A percentile compares a stretch with the other conserved stretches of the same genome.
phyloP scores from a whole-genome alignment of 1,140 invertebrate species.

The Saccostrea glomerata region DNA sequence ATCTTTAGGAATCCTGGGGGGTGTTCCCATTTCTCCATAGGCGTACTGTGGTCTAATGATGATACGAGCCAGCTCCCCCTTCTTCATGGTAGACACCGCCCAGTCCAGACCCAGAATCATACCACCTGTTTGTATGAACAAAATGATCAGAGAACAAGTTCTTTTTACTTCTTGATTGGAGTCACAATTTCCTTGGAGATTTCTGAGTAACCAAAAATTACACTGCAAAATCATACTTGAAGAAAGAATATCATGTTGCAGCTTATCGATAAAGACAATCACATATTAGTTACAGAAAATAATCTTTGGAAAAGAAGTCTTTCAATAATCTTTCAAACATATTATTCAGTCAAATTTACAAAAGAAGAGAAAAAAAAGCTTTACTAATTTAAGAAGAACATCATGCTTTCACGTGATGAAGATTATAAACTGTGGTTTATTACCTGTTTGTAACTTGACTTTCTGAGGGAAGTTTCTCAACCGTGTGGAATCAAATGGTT shows the following conservation, averaged over 20 bases:
- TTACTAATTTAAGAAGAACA: neutral
- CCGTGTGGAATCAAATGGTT: conserved; percentile 86
- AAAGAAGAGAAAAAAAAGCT: neutral
- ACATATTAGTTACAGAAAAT: no score
- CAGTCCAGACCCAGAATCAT: conserved; percentile 85
- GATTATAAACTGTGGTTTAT: neutral
- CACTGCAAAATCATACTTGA: no score
- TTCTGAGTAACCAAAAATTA: no score
- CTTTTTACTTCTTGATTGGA: no score
- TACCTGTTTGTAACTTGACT: conserved; percentile 62
- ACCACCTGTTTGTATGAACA: conserved; percentile 50
- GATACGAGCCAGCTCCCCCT: conserved; percentile 85
- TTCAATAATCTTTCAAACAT: no score
- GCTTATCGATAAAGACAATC: no score
- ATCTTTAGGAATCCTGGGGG: conserved; percentile 83
- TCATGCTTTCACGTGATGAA: no score
- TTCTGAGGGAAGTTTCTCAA: conserved; percentile 75
- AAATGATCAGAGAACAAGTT: no score
- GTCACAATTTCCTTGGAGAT: no score
- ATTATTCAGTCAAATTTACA: no score
- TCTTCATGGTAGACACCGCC: conserved; percentile 84
- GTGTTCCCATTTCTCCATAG: conserved; percentile 84
- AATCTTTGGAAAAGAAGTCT: no score
- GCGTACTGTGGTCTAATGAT: conserved; percentile 84
- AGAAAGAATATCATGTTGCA: no score